phyloP scores from a whole-genome alignment of 2,113 vertebrate species.

The Eptesicus fuscus region DNA sequence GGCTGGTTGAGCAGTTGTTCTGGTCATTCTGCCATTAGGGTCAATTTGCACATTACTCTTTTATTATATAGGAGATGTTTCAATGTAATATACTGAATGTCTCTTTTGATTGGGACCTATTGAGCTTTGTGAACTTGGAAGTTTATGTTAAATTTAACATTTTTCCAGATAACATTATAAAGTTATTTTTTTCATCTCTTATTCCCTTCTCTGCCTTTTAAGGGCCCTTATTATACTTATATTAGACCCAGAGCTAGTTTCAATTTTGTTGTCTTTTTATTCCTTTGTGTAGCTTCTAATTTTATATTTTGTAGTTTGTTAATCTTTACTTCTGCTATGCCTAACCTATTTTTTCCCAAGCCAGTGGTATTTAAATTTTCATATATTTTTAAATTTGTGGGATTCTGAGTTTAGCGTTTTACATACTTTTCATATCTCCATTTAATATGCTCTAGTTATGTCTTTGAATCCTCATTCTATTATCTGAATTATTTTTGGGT shows the following conservation, averaged over 20 bases:
- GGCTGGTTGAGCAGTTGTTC: too few species aligned
- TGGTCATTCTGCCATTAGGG: too few species aligned
- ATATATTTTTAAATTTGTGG: neutral
- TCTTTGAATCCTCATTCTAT: neutral
- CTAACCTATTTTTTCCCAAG: neutral
- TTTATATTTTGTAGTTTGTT: neutral
- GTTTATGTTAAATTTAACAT: neutral
- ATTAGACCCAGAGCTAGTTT: neutral
- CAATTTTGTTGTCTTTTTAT: neutral
- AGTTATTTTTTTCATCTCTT: neutral
- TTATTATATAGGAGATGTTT: neutral
- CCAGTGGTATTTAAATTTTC: neutral
- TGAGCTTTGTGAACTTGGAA: neutral
- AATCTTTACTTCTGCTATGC: neutral
- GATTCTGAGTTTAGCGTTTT: neutral
- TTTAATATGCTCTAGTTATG: neutral
- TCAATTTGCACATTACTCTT: too few species aligned
- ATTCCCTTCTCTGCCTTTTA: neutral
- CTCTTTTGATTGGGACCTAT: neutral
- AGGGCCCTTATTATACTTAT: neutral
- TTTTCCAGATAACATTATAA: neutral
- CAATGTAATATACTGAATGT: neutral
- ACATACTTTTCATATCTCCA: neutral
- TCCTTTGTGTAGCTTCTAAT: too few species aligned
- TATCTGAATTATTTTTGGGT: neutral